Base-by-base conservation (phyloP, 2,888 invertebrate species). In the Brachyptera putata region DNA sequence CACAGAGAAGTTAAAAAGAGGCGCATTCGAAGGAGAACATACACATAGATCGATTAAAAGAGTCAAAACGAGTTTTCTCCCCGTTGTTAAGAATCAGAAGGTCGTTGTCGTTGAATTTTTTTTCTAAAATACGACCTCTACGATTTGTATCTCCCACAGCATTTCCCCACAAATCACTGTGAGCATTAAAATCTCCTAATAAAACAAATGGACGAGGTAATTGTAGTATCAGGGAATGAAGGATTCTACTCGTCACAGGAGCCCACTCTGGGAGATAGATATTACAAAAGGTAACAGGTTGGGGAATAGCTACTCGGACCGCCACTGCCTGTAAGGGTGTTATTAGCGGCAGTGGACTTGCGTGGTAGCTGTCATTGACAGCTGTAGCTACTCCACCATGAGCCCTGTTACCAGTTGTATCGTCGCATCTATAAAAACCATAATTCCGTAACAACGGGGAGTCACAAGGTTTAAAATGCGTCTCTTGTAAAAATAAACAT, bases 161-260 rank as follows among this genome's bases (percentile, higher is more conserved):
- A 26, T 41, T 18, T 34, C 56, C 56, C 56, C 56, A 56, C 13
- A 56, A 9, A 11, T 11, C 16, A 18, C 41, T 41, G 18, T 56
- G 56, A 37, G 56, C 56, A 16, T 56, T 21, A 37, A 56, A 56
- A 26, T 46, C 46, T 24, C 46, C 46, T n/a, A 46, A 21, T n/a
- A 46, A 9, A 21, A 46, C 46, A 21, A 22, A 56, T 1, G 56
- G 56, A 11, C 24, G 3, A n/a, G 25, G 25, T 9, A 56, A 16
- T 41, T 43, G 43, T 14, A 9, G 14, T 16, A 43, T 9, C 4
- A 16, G 43, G 21, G 9, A 18, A 11, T 43, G 43, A 43, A 16
- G 16, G 21, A 18, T 18, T 9, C 18, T 9, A 9, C 14, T 16
- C 18, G 43, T 43, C 9, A 16, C 43, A 9, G 43, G 43, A 13